These are phyloP conservation scores for Petaurus breviceps DNA, from an alignment of 2,113 vertebrate genomes.

Conservation along the genomic window DNA sequence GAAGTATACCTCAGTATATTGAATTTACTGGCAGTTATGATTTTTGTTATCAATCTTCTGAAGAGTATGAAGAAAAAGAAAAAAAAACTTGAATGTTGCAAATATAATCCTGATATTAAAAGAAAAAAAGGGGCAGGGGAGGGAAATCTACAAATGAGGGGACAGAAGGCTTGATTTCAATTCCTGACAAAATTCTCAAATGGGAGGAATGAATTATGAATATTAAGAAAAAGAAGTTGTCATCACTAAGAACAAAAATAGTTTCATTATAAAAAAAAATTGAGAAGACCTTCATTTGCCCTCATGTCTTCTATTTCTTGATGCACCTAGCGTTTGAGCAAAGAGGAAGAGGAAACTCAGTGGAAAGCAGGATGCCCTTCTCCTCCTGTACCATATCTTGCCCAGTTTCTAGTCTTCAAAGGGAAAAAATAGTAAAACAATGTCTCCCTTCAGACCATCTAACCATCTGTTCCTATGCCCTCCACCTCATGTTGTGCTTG, in stretches of 20 bases:
- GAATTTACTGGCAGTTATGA: neutral
- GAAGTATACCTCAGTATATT: neutral
- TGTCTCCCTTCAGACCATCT: neutral
- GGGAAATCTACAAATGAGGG: neutral
- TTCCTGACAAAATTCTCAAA: neutral
- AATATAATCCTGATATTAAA: neutral
- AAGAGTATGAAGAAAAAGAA: neutral
- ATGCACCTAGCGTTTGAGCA: neutral
- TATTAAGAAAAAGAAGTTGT: neutral
- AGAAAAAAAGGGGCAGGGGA: neutral
- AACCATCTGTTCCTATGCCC: neutral
- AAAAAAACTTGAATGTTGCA: neutral
- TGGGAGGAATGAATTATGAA: neutral
- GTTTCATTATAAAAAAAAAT: neutral
- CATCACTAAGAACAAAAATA: neutral
- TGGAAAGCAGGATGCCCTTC: neutral
- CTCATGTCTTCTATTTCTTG: neutral
- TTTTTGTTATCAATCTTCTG: neutral
- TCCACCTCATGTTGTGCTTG: neutral
- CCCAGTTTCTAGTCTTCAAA: neutral
- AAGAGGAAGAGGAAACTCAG: neutral
- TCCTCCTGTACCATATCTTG: neutral
- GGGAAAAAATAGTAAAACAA: neutral
- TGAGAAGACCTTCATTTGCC: neutral
- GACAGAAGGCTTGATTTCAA: neutral